Base-by-base conservation (phyloP, 2,113 vertebrate genomes). In the Oreotrochilus melanogaster region DNA sequence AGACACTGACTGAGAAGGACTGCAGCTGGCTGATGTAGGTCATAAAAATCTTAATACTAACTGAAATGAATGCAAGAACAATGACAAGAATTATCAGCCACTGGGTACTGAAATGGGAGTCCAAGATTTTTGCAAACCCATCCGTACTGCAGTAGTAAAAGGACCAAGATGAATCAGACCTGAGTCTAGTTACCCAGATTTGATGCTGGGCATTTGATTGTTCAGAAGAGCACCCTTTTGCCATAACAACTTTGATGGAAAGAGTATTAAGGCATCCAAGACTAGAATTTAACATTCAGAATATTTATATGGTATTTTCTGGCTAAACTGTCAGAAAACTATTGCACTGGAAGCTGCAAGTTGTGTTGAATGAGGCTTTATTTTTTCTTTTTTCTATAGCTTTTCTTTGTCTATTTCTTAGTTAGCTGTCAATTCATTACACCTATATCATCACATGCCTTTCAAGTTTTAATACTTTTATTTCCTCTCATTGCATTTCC, bases 381-480 rank as follows among this genome's bases (percentile, higher is more conserved):
- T 54, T 79, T 84, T 86, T 86, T 19, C 17, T 84, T 90, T 78
- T 39, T 76, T 73, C 67, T 78, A 31, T 17, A 85, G 62, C 42
- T 87, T 67, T 82, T 91, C 35, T 78, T 87, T 74, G 39, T 62
- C 79, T 89, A 75, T 92, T 94, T 85, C 62, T 93, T 92, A 48
- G 58, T 82, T 88, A 94, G 75, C 65, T 84, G 89, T 92, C 61
- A 96, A 95, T 79, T 95, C 69, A 92, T 80, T 93, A 95, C 94
- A 96, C 54, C 67, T 96, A 97, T 94, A 95, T 96, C 93, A 96
- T 96, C 87, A 90, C 31, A 92, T 91, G 83, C 48, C 94, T 97
- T 97, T 95, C 95, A 96, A 69, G 80, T 92, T 96, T 73, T 94
- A 96, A 98, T 96, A 95, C 78, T 83, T 94, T 95, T 95, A 92